phyloP scores from a whole-genome alignment of 92 coral and sea anemone genomes.

The Porites evermanni region DNA sequence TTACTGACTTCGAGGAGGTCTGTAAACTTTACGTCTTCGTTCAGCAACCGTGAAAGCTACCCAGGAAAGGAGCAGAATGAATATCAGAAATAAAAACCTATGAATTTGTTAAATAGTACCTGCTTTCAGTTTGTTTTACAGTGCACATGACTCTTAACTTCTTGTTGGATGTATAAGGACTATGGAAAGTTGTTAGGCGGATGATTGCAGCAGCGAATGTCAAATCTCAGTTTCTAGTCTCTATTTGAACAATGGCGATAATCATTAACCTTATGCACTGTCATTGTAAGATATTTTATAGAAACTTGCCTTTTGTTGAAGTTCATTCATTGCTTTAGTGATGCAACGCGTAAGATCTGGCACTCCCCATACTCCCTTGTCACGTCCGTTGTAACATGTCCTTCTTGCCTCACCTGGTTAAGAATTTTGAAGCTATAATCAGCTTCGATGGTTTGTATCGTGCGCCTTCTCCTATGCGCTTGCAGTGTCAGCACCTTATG shows the following conservation, averaged over 20 bases:
- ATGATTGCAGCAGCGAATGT: not conserved
- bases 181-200: not conserved
- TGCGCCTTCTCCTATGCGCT: too few species aligned
- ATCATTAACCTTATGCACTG: too few species aligned
- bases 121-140: not conserved
- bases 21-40: constrained; percentile 47
- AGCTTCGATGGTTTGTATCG: too few species aligned
- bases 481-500: too few species aligned
- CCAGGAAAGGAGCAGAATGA: not conserved
- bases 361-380: constrained; percentile 84
- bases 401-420: constrained; percentile 72
- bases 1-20: constrained; percentile 45
- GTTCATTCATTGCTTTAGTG: constrained; percentile 66
- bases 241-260: too few species aligned
- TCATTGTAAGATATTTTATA: too few species aligned
- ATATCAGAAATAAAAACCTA: not conserved
- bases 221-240: not conserved
- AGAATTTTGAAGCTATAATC: not conserved
- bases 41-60: constrained; percentile 29
- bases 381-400: constrained; percentile 63
- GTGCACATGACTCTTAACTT: not conserved
- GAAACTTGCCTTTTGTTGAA: constrained; percentile 56
- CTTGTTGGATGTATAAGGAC: too few species aligned
- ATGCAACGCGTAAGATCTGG: constrained; percentile 80
- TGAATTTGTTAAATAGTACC: too few species aligned